A percentile compares a stretch with the other conserved stretches of the same genome.
These are phyloP conservation scores for Tenthredo mesomela DNA, from an alignment of 2,888 invertebrate species.

Conservation along the genomic window DNA sequence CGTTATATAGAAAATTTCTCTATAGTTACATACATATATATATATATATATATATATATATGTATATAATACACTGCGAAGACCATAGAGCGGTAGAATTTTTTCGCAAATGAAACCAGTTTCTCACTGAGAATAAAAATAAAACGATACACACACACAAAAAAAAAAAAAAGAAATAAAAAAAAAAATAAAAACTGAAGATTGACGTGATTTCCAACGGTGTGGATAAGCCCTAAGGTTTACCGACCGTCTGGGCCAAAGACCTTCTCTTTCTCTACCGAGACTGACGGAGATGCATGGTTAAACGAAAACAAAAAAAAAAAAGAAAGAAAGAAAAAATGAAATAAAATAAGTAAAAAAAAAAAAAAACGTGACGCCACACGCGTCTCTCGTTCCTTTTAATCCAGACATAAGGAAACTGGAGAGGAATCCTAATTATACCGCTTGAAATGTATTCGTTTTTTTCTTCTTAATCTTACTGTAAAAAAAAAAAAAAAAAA, in stretches of 20 bases:
- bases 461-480: not conserved
- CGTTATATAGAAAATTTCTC: not conserved
- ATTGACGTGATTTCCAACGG: conserved; percentile 10
- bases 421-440: not conserved
- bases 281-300: not conserved
- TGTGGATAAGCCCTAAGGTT: conserved; percentile 48
- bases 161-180: not conserved
- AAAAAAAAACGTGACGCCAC: conserved; percentile 4
- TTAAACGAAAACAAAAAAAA: not conserved
- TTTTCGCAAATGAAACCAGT: not conserved
- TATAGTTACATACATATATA: not conserved
- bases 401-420: conserved; percentile 29
- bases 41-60: not conserved
- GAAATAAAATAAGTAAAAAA: not conserved
- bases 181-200: not conserved
- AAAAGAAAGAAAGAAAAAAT: not conserved
- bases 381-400: not conserved
- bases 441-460: not conserved
- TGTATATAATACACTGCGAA: not conserved
- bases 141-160: not conserved
- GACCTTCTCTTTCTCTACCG: conserved; percentile 46
- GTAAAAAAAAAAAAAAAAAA: not conserved
- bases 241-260: conserved; percentile 53
- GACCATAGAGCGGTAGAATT: not conserved
- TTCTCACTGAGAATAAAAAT: not conserved